These are phyloP conservation scores for Butorides virescens DNA, from an alignment of 2,113 vertebrate species.

Conservation along the genomic window DNA sequence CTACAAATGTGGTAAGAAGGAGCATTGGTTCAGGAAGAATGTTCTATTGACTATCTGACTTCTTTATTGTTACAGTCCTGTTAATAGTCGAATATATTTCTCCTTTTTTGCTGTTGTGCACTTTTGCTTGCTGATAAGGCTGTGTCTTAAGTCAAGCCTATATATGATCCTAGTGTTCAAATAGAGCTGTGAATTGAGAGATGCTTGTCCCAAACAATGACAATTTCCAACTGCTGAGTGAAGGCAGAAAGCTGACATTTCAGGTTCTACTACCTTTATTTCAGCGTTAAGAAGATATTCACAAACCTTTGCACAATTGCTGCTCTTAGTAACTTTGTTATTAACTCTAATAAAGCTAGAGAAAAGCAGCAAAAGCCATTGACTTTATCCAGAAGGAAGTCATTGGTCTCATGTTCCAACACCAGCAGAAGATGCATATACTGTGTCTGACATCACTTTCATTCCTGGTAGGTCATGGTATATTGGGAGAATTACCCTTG, in stretches of 20 bases:
- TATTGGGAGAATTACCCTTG: not conserved
- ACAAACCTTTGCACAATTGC: not conserved
- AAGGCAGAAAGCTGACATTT: not conserved
- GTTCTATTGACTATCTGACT: not conserved
- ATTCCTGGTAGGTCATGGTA: not conserved
- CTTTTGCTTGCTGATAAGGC: not conserved
- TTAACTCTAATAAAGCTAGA: not conserved
- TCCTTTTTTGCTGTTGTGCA: not conserved
- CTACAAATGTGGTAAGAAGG: not conserved
- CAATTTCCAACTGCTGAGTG: not conserved
- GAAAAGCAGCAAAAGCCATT: not conserved
- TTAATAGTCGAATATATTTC: accelerated
- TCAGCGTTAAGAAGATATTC: not conserved
- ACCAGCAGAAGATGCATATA: not conserved
- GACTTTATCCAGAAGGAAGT: not conserved
- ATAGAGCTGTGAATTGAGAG: not conserved
- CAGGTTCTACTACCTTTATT: not conserved
- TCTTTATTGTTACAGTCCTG: not conserved
- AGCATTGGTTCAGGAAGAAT: not conserved
- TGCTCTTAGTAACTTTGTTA: not conserved
- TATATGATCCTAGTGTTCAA: not conserved
- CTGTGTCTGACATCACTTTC: not conserved
- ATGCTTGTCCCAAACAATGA: not conserved
- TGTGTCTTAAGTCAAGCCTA: not conserved
- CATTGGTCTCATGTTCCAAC: not conserved